A percentile compares a stretch with the other conserved stretches of the same genome.
Evolutionary conservation across 2,888 invertebrate species (phyloP).

Genomic region (Agrotis puta): DNA sequence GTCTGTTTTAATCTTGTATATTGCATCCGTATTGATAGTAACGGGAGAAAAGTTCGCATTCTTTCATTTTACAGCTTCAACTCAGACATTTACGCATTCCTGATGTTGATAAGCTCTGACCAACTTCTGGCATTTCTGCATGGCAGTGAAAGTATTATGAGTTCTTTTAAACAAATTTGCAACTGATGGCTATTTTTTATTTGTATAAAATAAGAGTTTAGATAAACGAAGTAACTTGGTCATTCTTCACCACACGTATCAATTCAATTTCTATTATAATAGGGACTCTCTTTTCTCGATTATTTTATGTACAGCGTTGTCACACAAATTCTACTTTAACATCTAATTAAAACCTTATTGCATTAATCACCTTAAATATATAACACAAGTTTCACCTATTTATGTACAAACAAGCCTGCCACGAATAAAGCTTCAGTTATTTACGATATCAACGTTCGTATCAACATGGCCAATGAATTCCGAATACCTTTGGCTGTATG

Average conservation of each 20-base stretch:
- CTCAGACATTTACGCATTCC: slow-evolving; percentile 38
- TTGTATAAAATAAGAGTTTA: not conserved
- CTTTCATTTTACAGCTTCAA: not conserved
- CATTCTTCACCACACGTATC: too few species aligned
- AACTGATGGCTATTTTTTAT: not conserved
- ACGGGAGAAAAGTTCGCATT: slow-evolving; percentile 32
- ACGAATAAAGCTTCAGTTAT: slow-evolving; percentile 40
- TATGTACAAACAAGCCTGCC: slow-evolving; percentile 30
- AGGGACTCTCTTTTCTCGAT: too few species aligned
- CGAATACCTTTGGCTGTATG: slow-evolving; percentile 47
- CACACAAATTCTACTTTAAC: not conserved
- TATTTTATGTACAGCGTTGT: not conserved
- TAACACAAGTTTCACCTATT: not conserved
- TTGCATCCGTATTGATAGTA: slow-evolving; percentile 31
- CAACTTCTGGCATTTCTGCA: slow-evolving; percentile 9
- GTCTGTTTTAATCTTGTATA: slow-evolving; percentile 5
- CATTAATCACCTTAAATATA: slow-evolving; percentile 1
- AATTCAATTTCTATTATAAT: too few species aligned
- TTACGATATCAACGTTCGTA: slow-evolving; percentile 40
- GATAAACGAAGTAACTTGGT: not conserved
- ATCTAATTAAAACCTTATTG: not conserved
- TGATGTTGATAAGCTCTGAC: slow-evolving; percentile 1
- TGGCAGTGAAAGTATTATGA: slow-evolving; percentile 13
- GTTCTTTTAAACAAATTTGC: not conserved
- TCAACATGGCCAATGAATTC: slow-evolving; percentile 43